Conservation (phyloP, 2,888 invertebrate species). For the Patella ulyssiponensis region DNA sequence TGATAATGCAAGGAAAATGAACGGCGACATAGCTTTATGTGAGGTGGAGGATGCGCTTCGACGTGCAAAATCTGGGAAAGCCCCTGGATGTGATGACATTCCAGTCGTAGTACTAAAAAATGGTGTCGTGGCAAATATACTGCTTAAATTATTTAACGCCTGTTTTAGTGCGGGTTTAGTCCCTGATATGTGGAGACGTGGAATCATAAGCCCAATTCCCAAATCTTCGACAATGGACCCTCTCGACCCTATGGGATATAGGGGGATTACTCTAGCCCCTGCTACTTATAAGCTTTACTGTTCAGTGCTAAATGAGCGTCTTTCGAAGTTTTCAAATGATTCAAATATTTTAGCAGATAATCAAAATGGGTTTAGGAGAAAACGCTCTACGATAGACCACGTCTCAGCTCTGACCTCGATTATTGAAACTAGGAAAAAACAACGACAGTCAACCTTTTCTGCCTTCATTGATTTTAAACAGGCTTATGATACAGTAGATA, state of each 20-base stretch:
- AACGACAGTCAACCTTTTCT: neutral
- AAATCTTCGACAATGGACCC: constrained; percentile 29
- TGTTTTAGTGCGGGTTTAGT: constrained; percentile 30
- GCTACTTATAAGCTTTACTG: constrained; percentile 35
- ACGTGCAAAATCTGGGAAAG: neutral
- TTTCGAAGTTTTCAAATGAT: constrained; percentile 22
- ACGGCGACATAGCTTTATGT: neutral
- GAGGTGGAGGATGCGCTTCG: neutral
- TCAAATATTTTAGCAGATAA: constrained; percentile 27
- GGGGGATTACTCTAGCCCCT: constrained; percentile 30
- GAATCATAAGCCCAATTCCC: constrained; percentile 28
- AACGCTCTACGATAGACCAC: constrained; percentile 29
- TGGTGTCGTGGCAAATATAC: neutral
- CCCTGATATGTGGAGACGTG: constrained; percentile 25
- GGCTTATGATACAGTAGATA: constrained; percentile 12
- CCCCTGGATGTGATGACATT: constrained; percentile 3
- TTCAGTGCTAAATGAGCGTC: constrained; percentile 29
- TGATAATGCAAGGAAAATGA: neutral
- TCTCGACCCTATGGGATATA: constrained; percentile 27
- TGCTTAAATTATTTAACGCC: constrained; percentile 26
- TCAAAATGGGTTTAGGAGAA: constrained; percentile 34
- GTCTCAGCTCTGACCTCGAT: constrained; percentile 22
- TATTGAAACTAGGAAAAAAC: constrained; percentile 4
- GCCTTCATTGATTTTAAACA: constrained; percentile 15
- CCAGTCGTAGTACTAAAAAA: constrained; percentile 11